Base-by-base conservation (phyloP, 2,888 invertebrate species). In the Corythucha ciliata region DNA sequence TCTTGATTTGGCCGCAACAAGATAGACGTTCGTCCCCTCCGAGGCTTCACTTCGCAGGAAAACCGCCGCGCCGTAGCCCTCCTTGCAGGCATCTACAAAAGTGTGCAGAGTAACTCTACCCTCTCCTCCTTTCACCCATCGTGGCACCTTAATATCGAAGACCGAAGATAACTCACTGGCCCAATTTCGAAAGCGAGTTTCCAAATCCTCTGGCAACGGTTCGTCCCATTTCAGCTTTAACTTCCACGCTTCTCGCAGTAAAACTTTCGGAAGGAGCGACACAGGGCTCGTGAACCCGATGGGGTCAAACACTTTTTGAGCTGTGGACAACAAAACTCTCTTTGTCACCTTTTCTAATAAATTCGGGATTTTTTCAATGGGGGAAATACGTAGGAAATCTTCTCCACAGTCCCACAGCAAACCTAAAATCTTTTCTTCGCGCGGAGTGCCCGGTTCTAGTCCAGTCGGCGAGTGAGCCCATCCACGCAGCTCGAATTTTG, bases 221-320 rank as follows among this genome's bases (percentile, higher is more conserved):
- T 48, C 48, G 27, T 48, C 48, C 48, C 37, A 48, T 2, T 24
- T n/a, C 14, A 18, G 18, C 3, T 27, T 39, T 10, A 39, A 27
- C 26, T 21, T 18, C 48, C 48, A 48, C 16, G 48, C 37, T 14
- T 25, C 25, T 25, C 60, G 58, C 8, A 61, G 50, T 60, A 49
- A 60, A 27, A 61, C 24, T 37, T 61, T 62, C 4, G 60, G 60
- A 7, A 34, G 16, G 8, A 61, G 36, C 5, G 53, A 41, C 3
- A 55, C 52, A 12, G 58, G 56, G 22, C 57, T 55, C 18, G 52
- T 47, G 40, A 61, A 54, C 1, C 62, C 61, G 16, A 61, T 51
- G 10, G 60, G 59, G 45, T 62, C 60, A 42, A 61, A 60, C 24
- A 61, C 44, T 22, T 49, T 25, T 20, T 61, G 59, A 26, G 57